Base-by-base conservation (phyloP, 2,113 vertebrate genomes). In the Ancistrus triradiatus region DNA sequence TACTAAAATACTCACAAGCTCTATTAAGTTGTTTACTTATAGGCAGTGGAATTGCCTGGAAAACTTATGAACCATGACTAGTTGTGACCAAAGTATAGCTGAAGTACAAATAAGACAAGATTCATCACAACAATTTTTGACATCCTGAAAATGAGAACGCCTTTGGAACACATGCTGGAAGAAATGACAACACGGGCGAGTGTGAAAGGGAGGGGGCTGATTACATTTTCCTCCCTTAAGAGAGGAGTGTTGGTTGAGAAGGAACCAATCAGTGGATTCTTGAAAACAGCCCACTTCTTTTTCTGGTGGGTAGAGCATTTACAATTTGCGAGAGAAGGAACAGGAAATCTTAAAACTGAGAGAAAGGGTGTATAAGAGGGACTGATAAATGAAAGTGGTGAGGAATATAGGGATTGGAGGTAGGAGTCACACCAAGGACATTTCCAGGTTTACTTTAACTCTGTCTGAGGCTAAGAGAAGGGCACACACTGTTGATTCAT, bases 381-480 rank as follows among this genome's bases (percentile, higher is more conserved):
- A n/a, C 52, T 62, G 65, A 73, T 64, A 22, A 68, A 73, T 68
- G 55, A 25, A 42, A 47, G 11, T 21, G 49, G 43, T 10, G 56
- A 35, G 42, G 42, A 31, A 40, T 53, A 44, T 61, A 67, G 46
- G 44, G 50, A 18, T 21, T 63, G 18, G 51, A 43, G 43, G 52
- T 63, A 28, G 46, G 50, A 57, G 73, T 69, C 35, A 38, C 21
- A 55, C 72, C 60, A 60, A 68, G 64, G 68, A 75, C 59, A 56
- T 49, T 31, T 27, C 59, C 57, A 62, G 66, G 62, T 72, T 69
- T 63, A 67, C 42, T 47, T 70, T 40, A 73, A 69, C 62, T 53
- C 47, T 62, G 65, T 15, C 40, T 51, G 31, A 28, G 60, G 69
- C 72, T 17, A 46, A 53, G 28, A 33, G 21, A 57, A 53, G 66